phyloP scores from a whole-genome alignment of 2,113 vertebrate genomes.

The Pongo pygmaeus region DNA sequence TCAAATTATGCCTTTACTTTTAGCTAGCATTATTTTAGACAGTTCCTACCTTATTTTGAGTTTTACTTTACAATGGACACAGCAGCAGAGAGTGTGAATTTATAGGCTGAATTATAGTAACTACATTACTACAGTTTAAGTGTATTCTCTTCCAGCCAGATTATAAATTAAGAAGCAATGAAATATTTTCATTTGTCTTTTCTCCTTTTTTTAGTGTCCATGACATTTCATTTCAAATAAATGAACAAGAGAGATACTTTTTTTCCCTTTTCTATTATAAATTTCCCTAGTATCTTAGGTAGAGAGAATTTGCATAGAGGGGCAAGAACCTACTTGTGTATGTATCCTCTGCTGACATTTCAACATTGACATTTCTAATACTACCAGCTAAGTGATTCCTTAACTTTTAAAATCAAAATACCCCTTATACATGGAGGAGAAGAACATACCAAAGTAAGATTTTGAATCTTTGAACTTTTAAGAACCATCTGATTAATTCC shows the following conservation, averaged over 20 bases:
- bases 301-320: neutral
- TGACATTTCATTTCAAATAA: neutral
- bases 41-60: neutral
- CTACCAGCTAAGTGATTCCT: neutral
- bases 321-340: neutral
- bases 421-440: neutral
- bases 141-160: neutral
- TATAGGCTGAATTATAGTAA: neutral
- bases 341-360: slow-evolving; percentile 14
- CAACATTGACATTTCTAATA: neutral
- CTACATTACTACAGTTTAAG: neutral
- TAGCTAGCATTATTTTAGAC: neutral
- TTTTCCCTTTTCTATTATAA: neutral
- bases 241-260: neutral
- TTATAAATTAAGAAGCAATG: slow-evolving; percentile 29
- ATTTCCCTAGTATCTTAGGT: neutral
- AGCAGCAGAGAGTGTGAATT: neutral
- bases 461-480: neutral
- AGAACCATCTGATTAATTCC: neutral
- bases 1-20: neutral
- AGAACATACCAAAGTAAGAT: neutral
- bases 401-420: slow-evolving; percentile 20
- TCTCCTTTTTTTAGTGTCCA: neutral
- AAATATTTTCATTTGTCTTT: neutral
- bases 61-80: neutral